Evolutionary conservation across 1,140 invertebrate genomes (phyloP), one percentile per base, ranked within the genome.

Genomic region (Batillaria attramentaria): DNA sequence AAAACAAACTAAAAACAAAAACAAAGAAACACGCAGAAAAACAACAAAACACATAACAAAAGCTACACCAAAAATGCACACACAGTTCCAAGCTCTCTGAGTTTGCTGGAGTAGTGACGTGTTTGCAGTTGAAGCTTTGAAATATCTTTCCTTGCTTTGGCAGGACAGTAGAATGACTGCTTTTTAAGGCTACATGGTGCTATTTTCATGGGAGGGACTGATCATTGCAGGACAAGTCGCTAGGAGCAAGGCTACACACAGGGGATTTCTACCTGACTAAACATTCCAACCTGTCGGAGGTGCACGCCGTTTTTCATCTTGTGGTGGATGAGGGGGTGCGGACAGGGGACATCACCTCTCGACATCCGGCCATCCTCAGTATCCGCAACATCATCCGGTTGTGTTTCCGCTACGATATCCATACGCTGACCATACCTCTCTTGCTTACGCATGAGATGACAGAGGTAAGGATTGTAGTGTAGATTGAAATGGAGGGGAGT

Each of bases 241-340:
- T 73, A 16, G 84, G 72, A 4, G 80, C 43, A 28, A 78, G 77
- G 68, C 77, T 91, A 94, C 82, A 95, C 89, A 93, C 95, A 0
- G 98, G 98, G 5, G 98, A 99, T 92, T 95, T 98, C 86, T 98
- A 96, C 90, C 94, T 99, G 16, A 99, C 97, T 4, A 94, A 94
- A 81, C 98, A 99, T 94, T 99, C 97, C 72, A 99, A 99, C 93
- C 93, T 99, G 76, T 90, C 96, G 16, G 96, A 98, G 89, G 95
- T 96, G 60, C 97, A 99, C 92, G 94, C 98, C 4, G 94, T 99
- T 77, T 99, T 99, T 92, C 98, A 99, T 89, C 94, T 99, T 84
- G 95, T 99, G 0, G 94, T 84, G 20, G 91, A 92, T 74, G 90
- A 91, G 62, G 86, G 76, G 28, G 78, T 93, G 0, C 84, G 88